Evolutionary conservation across 2,888 invertebrate species (phyloP), one percentile per base, ranked within the genome.

Genomic region (Drosophila leonis): DNA sequence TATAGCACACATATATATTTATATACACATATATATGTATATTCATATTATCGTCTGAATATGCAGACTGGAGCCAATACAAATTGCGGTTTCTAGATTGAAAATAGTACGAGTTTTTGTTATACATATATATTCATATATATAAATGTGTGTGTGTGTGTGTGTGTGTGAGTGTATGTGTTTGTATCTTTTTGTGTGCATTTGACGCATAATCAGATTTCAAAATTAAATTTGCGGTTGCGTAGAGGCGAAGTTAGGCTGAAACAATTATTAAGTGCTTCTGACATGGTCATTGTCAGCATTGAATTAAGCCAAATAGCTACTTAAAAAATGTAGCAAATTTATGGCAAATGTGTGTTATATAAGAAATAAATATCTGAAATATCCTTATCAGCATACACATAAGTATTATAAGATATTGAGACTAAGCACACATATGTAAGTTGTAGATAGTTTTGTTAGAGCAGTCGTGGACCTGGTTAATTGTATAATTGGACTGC

Each of bases 71-170:
- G 49, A 44, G 65, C 56, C 65, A 69, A 80, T 74, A 76, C 83
- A 88, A 88, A 88, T 80, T 83, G 88, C 72, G 83, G 85, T 83
- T 85, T 80, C 80, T 72, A 81, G 83, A 83, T 85, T 83, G 79
- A 78, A 85, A 85, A 78, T 78, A 72, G 59, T 67, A 49, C 27
- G 29, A 48, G 37, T 49, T 27, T 71, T 56, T 59, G 41, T 15
- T 51, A 12, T 12, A 48, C 10, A 48, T n/a, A 29, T 10, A 44
- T 13, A 13, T 13, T 13, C 13, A 6, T 7, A 13, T 20, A 15
- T 44, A 20, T 41, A 9, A 9, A 2, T 42, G 10, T 24, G 13
- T 24, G 1, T 44, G 4, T 44, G 2, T 24, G 13, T 44, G 20
- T 33, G 13, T 20, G 49, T 62, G 18, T 62, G 54, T 24, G 20